Conservation (phyloP, 2,113 vertebrate genomes). For the Pogona vitticeps region DNA sequence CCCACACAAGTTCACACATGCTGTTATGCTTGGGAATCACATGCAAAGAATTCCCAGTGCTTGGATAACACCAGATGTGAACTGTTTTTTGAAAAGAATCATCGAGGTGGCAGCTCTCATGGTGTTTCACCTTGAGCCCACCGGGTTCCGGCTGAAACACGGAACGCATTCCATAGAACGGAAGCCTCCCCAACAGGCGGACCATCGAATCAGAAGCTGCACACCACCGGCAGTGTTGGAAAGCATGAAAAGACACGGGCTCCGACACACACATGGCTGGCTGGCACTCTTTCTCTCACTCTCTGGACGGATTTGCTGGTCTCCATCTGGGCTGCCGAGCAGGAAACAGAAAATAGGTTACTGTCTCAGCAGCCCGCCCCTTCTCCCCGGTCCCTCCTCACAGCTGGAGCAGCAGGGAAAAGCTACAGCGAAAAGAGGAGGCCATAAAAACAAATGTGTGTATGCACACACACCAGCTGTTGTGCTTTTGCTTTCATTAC, state of each 20-base stretch:
- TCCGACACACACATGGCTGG: not conserved
- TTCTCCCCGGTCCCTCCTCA: not conserved
- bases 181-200: not conserved
- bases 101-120: not conserved
- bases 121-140: not conserved
- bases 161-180: not conserved
- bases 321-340: constrained; percentile 28
- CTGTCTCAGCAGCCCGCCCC: not conserved
- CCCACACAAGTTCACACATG: too few relatives aligned
- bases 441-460: not conserved
- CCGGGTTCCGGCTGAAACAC: not conserved
- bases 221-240: not conserved
- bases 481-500: not conserved
- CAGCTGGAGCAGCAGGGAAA: not conserved
- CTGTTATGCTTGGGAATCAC: too few relatives aligned
- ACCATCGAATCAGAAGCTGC: not conserved
- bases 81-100: not conserved
- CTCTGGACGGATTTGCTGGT: not conserved
- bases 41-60: not conserved
- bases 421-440: not conserved
- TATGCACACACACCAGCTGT: not conserved
- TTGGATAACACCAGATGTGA: too few relatives aligned
- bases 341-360: constrained; percentile 48
- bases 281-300: not conserved
- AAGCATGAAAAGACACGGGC: not conserved